Evolutionary conservation across 2,888 invertebrate genomes (phyloP).

Genomic region (Linnaemya vulpina): DNA sequence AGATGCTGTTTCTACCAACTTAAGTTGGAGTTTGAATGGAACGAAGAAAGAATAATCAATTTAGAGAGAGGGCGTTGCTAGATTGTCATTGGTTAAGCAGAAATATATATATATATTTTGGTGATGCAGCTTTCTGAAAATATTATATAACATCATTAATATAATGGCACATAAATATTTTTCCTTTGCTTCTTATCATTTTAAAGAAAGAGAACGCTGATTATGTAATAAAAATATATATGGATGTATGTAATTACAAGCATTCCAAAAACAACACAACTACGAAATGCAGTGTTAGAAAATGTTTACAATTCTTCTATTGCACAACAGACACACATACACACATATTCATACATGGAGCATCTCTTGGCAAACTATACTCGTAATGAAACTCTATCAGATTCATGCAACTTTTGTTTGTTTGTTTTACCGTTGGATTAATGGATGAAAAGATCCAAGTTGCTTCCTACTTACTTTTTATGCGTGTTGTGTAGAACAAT

Average conservation of each 20-base stretch:
- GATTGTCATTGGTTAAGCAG: conserved; percentile 61
- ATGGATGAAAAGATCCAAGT: conserved; percentile 22
- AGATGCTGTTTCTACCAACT: conserved; percentile 48
- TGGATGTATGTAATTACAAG: conserved; percentile 30
- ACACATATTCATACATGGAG: too few relatives aligned
- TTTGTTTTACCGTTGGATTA: background rate
- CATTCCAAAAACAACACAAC: conserved; percentile 32
- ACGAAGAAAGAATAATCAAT: conserved; percentile 28
- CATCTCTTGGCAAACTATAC: background rate
- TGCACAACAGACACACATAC: conserved; percentile 10
- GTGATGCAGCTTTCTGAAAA: conserved; percentile 21
- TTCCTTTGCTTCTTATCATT: conserved; percentile 34
- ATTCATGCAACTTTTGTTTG: conserved; percentile 31
- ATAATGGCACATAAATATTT: conserved; percentile 30
- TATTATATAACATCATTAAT: conserved; percentile 51
- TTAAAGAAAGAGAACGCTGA: conserved; percentile 24
- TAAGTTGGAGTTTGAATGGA: background rate
- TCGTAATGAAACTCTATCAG: conserved; percentile 28
- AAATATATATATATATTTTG: conserved; percentile 11
- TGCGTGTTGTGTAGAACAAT: conserved; percentile 32
- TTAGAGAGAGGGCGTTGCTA: conserved; percentile 68
- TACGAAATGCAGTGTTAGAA: conserved; percentile 15
- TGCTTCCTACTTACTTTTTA: conserved; percentile 17
- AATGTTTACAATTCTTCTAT: conserved; percentile 1
- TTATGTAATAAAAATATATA: conserved; percentile 58